Base-by-base conservation (phyloP, 2,888 invertebrate species). In the Campopleginae sp. region DNA sequence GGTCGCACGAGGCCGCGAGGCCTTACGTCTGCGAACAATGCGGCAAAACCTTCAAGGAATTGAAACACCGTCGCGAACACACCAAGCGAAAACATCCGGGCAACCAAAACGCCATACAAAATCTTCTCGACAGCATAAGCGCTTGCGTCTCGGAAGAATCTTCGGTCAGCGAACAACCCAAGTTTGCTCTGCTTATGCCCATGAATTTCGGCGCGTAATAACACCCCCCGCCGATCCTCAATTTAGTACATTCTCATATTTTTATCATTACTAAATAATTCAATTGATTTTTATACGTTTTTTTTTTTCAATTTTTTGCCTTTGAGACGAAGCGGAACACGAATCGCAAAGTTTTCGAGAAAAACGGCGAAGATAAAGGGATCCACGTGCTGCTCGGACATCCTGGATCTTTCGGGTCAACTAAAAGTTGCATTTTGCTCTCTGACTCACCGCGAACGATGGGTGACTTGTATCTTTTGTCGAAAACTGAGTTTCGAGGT, bases 1-100 rank as follows among this genome's bases (percentile, higher is more conserved):
- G 93, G 8, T 92, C 93, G 0, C 94, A 94, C 79, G 93, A 94
- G 51, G 92, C 93, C 1, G 91, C 93, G 0, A 87, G 94, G 14
- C 94, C 94, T 0, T 94, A 91, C 77, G 91, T 92, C 1, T 94
- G 94, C 85, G 92, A 94, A 31, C 91, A 92, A 44, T 94, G 94
- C 68, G 93, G 93, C 12, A 91, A 93, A 84, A 92, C 93, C 1
- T 94, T 93, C 85, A 93, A 94, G 79, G 93, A 94, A 82, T 83
- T 92, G 10, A 94, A 94, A 75, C 93, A 94, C 85, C 91, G 92
- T 51, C 90, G 93, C 0, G 94, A 94, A 75, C 94, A 94, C 51
- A 90, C 91, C 5, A 94, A 93, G 80, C 86, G 93, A 19, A 93
- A 93, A 84, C 94, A 94, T 84, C 91, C 92, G 8, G 86, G 86